Base-by-base conservation (phyloP, 2,888 invertebrate species). In the Pseudolycoriella hygida region DNA sequence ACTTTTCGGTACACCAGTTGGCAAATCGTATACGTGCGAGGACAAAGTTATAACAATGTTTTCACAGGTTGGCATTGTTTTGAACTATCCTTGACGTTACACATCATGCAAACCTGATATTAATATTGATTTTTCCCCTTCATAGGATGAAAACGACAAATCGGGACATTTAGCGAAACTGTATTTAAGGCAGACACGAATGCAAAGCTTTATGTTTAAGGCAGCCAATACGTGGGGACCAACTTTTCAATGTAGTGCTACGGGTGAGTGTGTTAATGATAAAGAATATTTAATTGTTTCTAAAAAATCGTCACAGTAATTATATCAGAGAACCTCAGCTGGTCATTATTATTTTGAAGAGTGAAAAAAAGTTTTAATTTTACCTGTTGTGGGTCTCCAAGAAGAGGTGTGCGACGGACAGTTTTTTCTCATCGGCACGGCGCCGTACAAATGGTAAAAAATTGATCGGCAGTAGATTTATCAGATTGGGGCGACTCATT, bases 171-270 rank as follows among this genome's bases (percentile, higher is more conserved):
- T 72, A 46, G 80, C 77, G 1, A 75, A 73, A 39, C 63, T 81
- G 1, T 74, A 75, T 53, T 66, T 81, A 12, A 71, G 78, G 18
- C 76, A 78, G 51, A 68, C 86, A 66, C 77, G 80, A 48, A 72
- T 90, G 47, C 89, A 90, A 58, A 85, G 89, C 18, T 90, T 89
- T 64, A 88, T 88, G 76, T 85, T 84, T 66, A 83, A 84, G 59
- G 80, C 78, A 40, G 77, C 78, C 38, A 74, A 73, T 1, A 72
- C 71, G 49, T 75, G 64, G 64, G 66, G 66, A 5, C 66, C 66
- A 40, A 54, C 64, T 10, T 66, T 63, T 45, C 61, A 64, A 48
- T 66, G 66, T 53, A 63, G 62, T 47, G 65, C 60, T 62, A 76
- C 59, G 71, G 46, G 46, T 43, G 25, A 30, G 14, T 25, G 8